Evolutionary conservation across 1,140 invertebrate species (phyloP).

Genomic region (Atopsyche davidsoni): DNA sequence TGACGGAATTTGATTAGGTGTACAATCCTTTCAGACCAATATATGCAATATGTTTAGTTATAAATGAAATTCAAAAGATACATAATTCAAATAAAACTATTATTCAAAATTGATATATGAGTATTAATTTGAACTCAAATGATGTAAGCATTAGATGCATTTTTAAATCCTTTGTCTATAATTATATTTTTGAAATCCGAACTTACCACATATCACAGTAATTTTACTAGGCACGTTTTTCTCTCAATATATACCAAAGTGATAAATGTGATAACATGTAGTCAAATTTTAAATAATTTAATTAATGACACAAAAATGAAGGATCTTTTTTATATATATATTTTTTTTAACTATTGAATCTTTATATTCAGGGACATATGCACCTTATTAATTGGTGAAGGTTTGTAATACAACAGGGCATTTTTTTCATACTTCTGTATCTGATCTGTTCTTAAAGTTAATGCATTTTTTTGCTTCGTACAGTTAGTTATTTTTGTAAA

Average conservation of each 20-base stretch:
- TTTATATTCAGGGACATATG: no score
- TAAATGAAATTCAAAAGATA: background rate
- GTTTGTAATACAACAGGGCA: no score
- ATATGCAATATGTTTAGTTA: no score
- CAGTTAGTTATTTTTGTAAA: background rate
- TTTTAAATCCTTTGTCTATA: background rate
- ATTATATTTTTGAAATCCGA: no score
- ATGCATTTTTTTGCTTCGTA: no score
- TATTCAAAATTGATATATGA: background rate
- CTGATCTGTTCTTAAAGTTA: no score
- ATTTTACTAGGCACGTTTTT: background rate
- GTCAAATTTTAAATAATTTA: background rate
- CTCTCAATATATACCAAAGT: background rate
- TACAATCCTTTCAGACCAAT: background rate
- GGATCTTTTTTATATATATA: background rate
- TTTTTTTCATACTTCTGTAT: no score
- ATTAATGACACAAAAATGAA: background rate
- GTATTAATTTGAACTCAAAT: background rate
- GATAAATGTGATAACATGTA: no score
- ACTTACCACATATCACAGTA: background rate
- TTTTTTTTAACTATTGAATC: background rate
- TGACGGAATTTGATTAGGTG: background rate
- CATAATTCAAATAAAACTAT: background rate
- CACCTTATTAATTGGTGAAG: no score
- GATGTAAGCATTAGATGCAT: background rate